Base-by-base conservation (phyloP, 2,113 vertebrate species). In the Podarcis cretensis region DNA sequence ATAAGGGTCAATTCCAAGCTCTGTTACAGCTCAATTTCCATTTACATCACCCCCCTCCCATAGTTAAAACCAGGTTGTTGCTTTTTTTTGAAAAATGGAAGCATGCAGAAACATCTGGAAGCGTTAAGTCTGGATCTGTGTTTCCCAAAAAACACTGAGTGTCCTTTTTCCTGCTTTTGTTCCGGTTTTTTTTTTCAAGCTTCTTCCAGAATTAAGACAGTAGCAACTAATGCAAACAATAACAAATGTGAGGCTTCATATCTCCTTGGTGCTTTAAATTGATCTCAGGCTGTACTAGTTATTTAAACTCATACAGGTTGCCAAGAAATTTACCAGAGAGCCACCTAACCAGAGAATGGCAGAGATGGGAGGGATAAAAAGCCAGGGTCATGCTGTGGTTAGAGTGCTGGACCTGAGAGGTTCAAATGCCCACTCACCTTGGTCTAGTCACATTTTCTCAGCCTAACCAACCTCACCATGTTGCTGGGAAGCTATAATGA, bases 1-100 rank as follows among this genome's bases (percentile, higher is more conserved):
- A 73, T 87, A 74, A 74, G 68, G 86, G 68, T 87, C 78, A 87
- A 87, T 30, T 40, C 7, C 37, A 81, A 43, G 35, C 79, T 43
- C 69, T 74, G 35, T 65, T 82, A 25, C 35, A 75, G 35, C 57
- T 88, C 80, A 83, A 75, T 37, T 83, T 75, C 32, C 71, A 65
- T 86, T 86, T 86, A n/a, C 57, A 68, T 68, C 59, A 48, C 18
- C 59, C 13, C 16, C 10, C 21, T 14, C 1, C 23, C 32, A 6
- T 85, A 59, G 21, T 63, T 37, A 37, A 21, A 76, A 37, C 43
- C 32, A 75, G 8, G 57, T 27, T 73, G 32, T 27, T 12, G 37
- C 2, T 32, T 32, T 18, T 43, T 43, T 7, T 7, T 1, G 6
- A 43, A 5, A 7, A 37, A 2, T 35, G n/a, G 43, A 75, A 63